A percentile compares a stretch with the other conserved stretches of the same genome.
phyloP scores from a whole-genome alignment of 2,888 invertebrate species.

The Habroteleia sp. region DNA sequence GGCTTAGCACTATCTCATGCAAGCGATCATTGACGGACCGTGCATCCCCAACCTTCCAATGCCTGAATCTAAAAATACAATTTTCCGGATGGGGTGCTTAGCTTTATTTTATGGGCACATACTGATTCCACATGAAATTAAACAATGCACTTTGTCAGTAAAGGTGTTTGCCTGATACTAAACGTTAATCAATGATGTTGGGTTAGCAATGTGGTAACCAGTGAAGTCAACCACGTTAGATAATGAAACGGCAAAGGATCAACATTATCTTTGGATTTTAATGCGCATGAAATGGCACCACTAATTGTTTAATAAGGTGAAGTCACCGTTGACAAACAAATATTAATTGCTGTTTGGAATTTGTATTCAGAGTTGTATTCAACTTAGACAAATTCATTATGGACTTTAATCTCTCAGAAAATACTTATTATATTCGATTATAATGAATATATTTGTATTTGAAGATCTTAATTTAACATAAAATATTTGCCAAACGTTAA shows the following conservation, averaged over 20 bases:
- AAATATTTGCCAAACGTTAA: too few species aligned
- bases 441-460: too few species aligned
- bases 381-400: too few species aligned
- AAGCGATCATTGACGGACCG: conserved; percentile 6
- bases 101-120: conserved; percentile 2
- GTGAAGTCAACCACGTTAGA: conserved; percentile 12
- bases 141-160: conserved; percentile 1
- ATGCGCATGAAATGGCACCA: background rate
- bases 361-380: too few species aligned
- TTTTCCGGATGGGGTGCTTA: background rate
- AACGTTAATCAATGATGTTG: conserved; percentile 34
- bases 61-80: conserved; percentile 9
- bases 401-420: too few species aligned
- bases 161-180: conserved; percentile 3
- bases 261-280: conserved; percentile 21
- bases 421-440: background rate
- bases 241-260: conserved; percentile 6
- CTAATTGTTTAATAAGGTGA: background rate
- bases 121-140: background rate
- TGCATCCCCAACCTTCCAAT: background rate
- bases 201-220: conserved; percentile 7
- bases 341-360: too few species aligned
- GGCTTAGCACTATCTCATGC: conserved; percentile 6
- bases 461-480: too few species aligned
- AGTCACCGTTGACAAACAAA: too few species aligned